Conservation (phyloP, 2,888 invertebrate species). For the Dasypogon diadema region DNA sequence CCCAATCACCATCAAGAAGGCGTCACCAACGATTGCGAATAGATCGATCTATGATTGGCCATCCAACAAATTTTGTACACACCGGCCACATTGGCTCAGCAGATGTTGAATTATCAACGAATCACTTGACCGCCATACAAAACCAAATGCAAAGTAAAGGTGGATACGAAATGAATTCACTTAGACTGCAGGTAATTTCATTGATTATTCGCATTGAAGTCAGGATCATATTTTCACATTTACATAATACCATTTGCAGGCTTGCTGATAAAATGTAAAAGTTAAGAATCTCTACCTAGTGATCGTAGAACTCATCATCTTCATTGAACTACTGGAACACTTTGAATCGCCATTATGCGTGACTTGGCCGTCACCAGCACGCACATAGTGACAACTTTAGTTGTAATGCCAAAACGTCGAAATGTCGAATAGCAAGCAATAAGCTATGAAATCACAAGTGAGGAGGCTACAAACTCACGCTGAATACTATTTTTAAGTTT, state of each 20-base stretch:
- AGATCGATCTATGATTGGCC: slow-evolving; percentile 95
- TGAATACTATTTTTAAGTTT: slow-evolving; percentile 18
- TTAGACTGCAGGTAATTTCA: slow-evolving; percentile 66
- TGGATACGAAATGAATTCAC: slow-evolving; percentile 81
- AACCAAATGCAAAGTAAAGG: slow-evolving; percentile 97
- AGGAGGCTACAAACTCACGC: slow-evolving; percentile 22
- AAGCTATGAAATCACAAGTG: slow-evolving; percentile 9
- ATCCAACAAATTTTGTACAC: slow-evolving; percentile 95
- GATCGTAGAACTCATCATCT: slow-evolving; percentile 8
- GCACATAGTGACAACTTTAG: background rate
- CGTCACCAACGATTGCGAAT: slow-evolving; percentile 81
- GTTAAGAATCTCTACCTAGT: slow-evolving; percentile 10
- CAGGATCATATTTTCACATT: background rate
- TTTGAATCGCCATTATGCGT: slow-evolving; percentile 18
- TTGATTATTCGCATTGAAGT: background rate
- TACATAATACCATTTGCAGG: slow-evolving; percentile 51
- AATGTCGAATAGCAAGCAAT: background rate
- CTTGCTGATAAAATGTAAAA: slow-evolving; percentile 55
- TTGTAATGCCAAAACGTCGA: slow-evolving; percentile 1
- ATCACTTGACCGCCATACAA: slow-evolving; percentile 87
- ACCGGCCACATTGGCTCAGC: slow-evolving; percentile 90
- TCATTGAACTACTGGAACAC: slow-evolving; percentile 21
- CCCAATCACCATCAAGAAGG: slow-evolving; percentile 77
- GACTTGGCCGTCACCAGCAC: slow-evolving; percentile 9
- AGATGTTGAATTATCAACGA: slow-evolving; percentile 86